Conservation (phyloP, 2,113 vertebrate genomes). For the Synodontis membranacea region DNA sequence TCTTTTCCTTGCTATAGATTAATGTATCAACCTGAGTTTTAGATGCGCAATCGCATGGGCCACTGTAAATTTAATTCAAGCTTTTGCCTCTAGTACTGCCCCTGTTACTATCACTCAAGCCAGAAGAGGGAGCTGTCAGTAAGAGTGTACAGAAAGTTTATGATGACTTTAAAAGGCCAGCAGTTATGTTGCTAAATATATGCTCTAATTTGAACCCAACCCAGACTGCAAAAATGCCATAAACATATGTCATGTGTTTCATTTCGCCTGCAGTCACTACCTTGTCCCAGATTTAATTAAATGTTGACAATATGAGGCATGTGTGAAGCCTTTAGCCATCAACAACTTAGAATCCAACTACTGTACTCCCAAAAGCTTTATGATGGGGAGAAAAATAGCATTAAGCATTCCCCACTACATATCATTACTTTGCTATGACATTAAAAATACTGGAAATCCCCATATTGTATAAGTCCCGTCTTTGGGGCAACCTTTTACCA, state of each 20-base stretch:
- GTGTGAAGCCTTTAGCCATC: slow-evolving; percentile 20
- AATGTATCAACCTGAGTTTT: slow-evolving; percentile 27
- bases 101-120: not conserved
- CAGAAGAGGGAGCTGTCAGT: slow-evolving; percentile 16
- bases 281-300: slow-evolving; percentile 18
- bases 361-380: slow-evolving; percentile 7
- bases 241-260: slow-evolving; percentile 27
- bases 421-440: slow-evolving; percentile 5
- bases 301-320: slow-evolving; percentile 27
- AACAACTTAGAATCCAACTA: slow-evolving; percentile 15
- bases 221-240: slow-evolving; percentile 13
- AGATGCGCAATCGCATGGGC: not conserved
- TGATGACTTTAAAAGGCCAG: slow-evolving; percentile 36
- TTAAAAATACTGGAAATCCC: slow-evolving; percentile 7
- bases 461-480: slow-evolving; percentile 6
- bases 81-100: slow-evolving; percentile 18
- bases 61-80: not conserved
- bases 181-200: slow-evolving; percentile 26
- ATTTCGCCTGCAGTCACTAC: slow-evolving; percentile 1
- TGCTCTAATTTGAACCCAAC: slow-evolving; percentile 19
- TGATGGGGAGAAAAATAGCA: not conserved
- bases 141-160: slow-evolving; percentile 16
- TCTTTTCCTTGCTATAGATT: slow-evolving; percentile 34
- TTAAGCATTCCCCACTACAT: slow-evolving; percentile 6
- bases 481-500: slow-evolving; percentile 7